phyloP scores from a whole-genome alignment of 2,113 vertebrate genomes.

The Myotis yumanensis region DNA sequence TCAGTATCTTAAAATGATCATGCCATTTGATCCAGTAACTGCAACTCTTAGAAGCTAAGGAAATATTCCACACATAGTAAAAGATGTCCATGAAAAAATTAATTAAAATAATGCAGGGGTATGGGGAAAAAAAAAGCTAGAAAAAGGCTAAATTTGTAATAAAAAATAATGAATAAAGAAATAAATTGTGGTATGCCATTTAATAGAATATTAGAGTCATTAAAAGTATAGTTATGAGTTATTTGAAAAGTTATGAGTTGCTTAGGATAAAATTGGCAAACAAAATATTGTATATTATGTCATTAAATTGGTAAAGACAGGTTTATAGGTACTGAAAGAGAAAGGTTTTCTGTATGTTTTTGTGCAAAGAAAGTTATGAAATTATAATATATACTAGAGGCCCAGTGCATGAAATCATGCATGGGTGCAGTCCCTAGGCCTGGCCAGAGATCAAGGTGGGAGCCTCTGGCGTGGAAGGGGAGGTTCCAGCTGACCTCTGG shows the following conservation, averaged over 20 bases:
- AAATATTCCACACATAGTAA: neutral
- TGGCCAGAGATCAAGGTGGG: no score
- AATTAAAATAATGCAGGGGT: neutral
- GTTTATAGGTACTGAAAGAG: neutral
- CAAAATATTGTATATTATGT: neutral
- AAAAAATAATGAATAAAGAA: neutral
- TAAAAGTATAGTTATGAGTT: neutral
- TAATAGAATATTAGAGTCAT: neutral
- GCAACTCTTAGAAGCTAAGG: neutral
- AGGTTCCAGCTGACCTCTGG: no score
- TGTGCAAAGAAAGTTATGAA: neutral
- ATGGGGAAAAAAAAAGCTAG: accelerated
- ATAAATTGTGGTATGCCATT: neutral
- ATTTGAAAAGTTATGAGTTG: neutral
- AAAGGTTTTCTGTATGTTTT: neutral
- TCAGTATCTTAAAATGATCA: neutral
- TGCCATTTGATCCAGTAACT: neutral
- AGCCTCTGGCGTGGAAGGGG: no score
- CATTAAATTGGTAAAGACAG: conserved; percentile 21
- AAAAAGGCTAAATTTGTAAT: neutral
- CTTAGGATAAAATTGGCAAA: neutral
- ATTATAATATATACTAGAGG: neutral
- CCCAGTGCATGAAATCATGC: no score
- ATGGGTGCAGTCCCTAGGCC: no score
- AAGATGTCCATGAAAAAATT: neutral